Base-by-base conservation (phyloP, 37 sponge, comb jelly and placozoan species). In the Amphimedon queenslandica region DNA sequence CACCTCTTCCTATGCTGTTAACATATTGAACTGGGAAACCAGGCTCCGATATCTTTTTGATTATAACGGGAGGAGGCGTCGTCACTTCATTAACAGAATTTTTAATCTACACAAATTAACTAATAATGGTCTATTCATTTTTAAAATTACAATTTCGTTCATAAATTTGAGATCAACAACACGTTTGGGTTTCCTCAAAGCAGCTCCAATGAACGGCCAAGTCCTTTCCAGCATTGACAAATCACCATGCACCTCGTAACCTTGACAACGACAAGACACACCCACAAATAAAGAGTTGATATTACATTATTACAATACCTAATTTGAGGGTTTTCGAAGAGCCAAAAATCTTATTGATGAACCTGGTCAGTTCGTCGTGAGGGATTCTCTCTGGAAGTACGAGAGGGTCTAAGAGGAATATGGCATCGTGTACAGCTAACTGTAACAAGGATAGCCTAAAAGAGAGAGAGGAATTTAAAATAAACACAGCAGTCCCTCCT, bases 401-500 rank as follows among this genome's bases (percentile, higher is more conserved):
- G 4, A 87, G 24, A 73, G 77, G 75, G 69, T 92, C 92, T 60
- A 92, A 69, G 10, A 92, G 80, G 55, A 72, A 92, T 32, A 92
- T 74, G 18, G 66, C 43, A 3, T 76, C 67, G 28, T 47, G 32
- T 13, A 81, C 80, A 40, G 92, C 92, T 64, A 92, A 51, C 67
- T 92, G 92, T 4, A 92, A 53, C 43, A 92, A 51, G 21, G 92
- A 87, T 38, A 92, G 32, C 57, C 92, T 91, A 36, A 38, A 42
- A 25, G 37, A 32, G 38, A 25, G 4, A 13, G 32, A 8, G 32
- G 10, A 4, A 66, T 2, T 23, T 36, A 35, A 35, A 66, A 5
- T 4, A 4, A 36, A 66, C n/a, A n/a, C n/a, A n/a, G n/a, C n/a
- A n/a, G n/a, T n/a, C n/a, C n/a, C n/a, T n/a, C n/a, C 6, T 27